Base-by-base conservation (phyloP, 2,888 invertebrate species). In the Metopia argyrocephala region DNA sequence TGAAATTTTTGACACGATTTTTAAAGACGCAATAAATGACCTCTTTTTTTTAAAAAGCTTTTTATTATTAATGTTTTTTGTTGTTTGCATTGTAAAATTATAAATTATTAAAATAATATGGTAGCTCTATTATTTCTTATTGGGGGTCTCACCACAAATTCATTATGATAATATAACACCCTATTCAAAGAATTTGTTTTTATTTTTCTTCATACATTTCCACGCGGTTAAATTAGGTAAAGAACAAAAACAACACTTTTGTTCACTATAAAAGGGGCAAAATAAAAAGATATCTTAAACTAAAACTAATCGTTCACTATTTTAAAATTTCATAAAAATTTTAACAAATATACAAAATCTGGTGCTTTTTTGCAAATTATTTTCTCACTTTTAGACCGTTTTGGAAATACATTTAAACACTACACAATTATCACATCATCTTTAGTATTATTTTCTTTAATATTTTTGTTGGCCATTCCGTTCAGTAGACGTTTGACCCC, bases 231-330 rank as follows among this genome's bases (percentile, higher is more conserved):
- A 50, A 62, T 68, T 74, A n/a, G 18, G 48, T 59, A 27, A 50
- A 48, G 56, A 76, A 76, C 73, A 80, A 76, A 73, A 76, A 79
- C 59, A 79, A 74, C 28, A 69, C 64, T 45, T 64, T 83, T 80
- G 82, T 78, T 74, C 84, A 81, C 82, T 64, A 71, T 45, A 27
- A 23, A 5, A 80, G 79, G 83, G 76, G 82, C 74, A 81, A 70
- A 82, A 38, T 38, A 15, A 38, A 59, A 66, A 21, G 25, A 70
- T 45, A 28, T 27, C 31, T 65, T 18, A 20, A 61, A 56, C 20
- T 27, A 28, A 20, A 23, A n/a, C 6, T 56, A n/a, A 27, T 27
- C n/a, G 7, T 18, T 25, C 23, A n/a, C 5, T n/a, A 5, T 27
- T 25, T 54, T 54, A 25, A 12, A 25, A 2, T 25, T 15, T 7